phyloP scores from a whole-genome alignment of 2,113 vertebrate genomes.

The Maccullochella peelii region DNA sequence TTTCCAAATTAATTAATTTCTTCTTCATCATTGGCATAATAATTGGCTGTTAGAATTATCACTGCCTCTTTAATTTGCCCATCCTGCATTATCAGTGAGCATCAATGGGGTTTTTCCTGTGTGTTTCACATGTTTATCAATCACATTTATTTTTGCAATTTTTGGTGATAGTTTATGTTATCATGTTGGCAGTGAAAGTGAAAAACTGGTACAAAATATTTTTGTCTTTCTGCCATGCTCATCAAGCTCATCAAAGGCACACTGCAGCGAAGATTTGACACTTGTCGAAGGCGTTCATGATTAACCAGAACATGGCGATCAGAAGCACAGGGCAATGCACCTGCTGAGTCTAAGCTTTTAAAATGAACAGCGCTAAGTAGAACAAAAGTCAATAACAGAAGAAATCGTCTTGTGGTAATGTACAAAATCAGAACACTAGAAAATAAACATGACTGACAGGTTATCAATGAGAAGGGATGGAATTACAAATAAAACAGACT shows the following conservation, averaged over 20 bases:
- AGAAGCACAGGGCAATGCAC: not conserved
- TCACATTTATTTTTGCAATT: not conserved
- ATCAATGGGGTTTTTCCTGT: not conserved
- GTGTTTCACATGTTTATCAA: not conserved
- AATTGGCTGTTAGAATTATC: not conserved
- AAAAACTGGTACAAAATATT: not conserved
- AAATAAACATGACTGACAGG: not conserved
- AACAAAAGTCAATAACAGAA: not conserved
- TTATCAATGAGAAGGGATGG: not conserved
- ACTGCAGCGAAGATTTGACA: not conserved
- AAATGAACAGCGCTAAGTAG: not conserved
- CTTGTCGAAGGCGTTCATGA: not conserved
- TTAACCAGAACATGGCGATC: not conserved
- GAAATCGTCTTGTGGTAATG: not conserved
- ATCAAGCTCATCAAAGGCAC: not conserved
- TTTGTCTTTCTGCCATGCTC: not conserved
- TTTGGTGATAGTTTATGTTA: too few species aligned
- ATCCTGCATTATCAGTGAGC: not conserved
- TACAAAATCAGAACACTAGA: not conserved
- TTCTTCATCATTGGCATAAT: not conserved
- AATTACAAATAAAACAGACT: slow-evolving; percentile 18
- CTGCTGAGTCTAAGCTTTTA: not conserved
- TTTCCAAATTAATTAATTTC: not conserved
- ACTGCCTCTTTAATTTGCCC: not conserved
- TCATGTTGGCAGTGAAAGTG: not conserved